Base-by-base conservation (phyloP, 2,113 vertebrate genomes). In the Holacanthus passer region DNA sequence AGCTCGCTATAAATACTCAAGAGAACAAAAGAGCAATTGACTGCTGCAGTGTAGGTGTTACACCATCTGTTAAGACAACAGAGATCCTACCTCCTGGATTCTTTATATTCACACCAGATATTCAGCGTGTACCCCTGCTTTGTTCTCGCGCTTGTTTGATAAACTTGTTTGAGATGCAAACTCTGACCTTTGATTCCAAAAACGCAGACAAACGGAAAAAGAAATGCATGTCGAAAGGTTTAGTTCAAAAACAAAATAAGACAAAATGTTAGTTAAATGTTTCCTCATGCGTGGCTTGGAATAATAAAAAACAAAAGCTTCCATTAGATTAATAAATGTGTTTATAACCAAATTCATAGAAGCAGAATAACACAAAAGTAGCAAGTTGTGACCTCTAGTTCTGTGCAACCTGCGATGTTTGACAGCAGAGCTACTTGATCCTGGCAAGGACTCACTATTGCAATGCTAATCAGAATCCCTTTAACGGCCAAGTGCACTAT, bases 11-110 rank as follows among this genome's bases (percentile, higher is more conserved):
- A 92, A 94, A 94, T 94, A 93, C 90, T 90, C 73, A 0, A 65
- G 76, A 89, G 88, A 93, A 92, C 89, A 94, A 93, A 92, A 92
- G 87, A 93, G 88, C 85, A 92, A 89, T 90, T 91, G 87, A 89
- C 79, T 91, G 88, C 85, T 92, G 84, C 85, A 73, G 90, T 90
- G 92, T 92, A 93, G 90, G 93, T 94, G 94, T 94, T 91, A 64
- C 76, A 78, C 84, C 89, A 93, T 94, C 91, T 94, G 90, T 87
- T 92, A 87, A 91, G 79, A 92, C 77, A 91, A 87, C 88, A 85
- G 45, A 85, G 76, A 79, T 73, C 65, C 75, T 64, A 82, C 86
- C 67, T 76, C 77, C 82, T 81, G 68, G 60, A 73, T 83, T 83
- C 69, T 79, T 85, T 70, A 50, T 81, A 75, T 73, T 84, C 81